Evolutionary conservation across 2,797 vertebrate species (phyloP).

Genomic region (Gallinago nigripennis): DNA sequence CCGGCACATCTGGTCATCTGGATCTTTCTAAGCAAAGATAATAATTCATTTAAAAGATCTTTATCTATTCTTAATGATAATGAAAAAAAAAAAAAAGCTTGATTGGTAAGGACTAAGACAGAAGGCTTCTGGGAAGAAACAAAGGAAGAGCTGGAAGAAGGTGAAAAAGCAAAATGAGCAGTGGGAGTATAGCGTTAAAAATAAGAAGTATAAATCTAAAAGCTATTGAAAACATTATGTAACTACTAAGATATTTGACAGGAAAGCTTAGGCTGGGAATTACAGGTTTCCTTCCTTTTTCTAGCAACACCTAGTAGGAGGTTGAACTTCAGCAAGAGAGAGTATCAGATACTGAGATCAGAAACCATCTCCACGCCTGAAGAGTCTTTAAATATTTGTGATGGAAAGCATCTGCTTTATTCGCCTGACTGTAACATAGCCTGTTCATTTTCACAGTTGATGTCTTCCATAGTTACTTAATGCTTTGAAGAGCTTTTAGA

Average conservation of each 20-base stretch:
- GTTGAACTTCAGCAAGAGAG: neutral
- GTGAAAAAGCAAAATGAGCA: neutral
- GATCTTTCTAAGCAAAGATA: neutral
- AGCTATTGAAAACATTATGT: neutral
- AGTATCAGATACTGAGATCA: neutral
- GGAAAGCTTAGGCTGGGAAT: neutral
- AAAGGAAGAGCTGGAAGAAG: neutral
- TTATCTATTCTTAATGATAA: constrained; percentile 38
- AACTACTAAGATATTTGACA: neutral
- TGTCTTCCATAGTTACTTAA: neutral
- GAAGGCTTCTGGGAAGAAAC: constrained; percentile 5
- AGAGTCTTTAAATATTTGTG: neutral
- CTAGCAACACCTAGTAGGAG: neutral
- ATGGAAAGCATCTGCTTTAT: constrained; percentile 13
- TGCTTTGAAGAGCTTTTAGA: neutral
- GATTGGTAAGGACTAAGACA: neutral
- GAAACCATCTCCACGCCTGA: neutral
- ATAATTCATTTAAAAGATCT: constrained; percentile 25
- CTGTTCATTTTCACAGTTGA: neutral
- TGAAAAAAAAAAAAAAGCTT: neutral
- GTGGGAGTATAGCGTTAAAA: constrained; percentile 1
- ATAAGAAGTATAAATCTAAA: neutral
- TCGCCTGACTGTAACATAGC: neutral
- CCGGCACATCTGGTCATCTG: neutral
- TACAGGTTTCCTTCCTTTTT: constrained; percentile 27